Conservation (phyloP, 92 coral and sea anemone species). For the Chrysogorgia sp. region DNA sequence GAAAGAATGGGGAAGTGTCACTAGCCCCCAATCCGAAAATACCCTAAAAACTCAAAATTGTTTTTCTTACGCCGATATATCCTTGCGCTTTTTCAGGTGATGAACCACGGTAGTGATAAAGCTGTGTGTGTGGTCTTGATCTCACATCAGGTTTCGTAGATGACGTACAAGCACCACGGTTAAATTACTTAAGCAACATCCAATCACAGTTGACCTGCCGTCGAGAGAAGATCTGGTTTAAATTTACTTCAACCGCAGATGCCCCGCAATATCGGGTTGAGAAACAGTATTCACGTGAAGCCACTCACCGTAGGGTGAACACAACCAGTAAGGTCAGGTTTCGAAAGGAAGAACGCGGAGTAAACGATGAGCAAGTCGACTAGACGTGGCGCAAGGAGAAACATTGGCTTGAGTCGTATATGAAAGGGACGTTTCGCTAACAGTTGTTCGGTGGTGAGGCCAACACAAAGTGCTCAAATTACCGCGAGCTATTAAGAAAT, state of each 20-base stretch:
- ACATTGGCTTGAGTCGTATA: slow-evolving; percentile 8
- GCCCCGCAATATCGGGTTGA: slow-evolving; percentile 22
- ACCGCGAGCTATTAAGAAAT: slow-evolving; percentile 30
- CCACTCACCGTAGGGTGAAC: slow-evolving; percentile 20
- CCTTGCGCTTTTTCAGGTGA: slow-evolving; percentile 44
- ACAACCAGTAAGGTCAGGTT: slow-evolving; percentile 25
- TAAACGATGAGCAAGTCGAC: slow-evolving; percentile 25
- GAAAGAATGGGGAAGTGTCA: not conserved
- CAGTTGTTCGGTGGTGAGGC: slow-evolving; percentile 32
- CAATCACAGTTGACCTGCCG: slow-evolving; percentile 18
- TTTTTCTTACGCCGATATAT: slow-evolving; percentile 44
- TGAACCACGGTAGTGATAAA: slow-evolving; percentile 29
- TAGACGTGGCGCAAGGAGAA: not conserved
- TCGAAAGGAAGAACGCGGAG: slow-evolving; percentile 2
- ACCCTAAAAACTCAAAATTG: slow-evolving; percentile 35
- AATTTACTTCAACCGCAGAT: slow-evolving; percentile 39
- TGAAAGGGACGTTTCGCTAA: slow-evolving; percentile 23
- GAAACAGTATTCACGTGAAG: slow-evolving; percentile 21
- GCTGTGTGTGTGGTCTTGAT: slow-evolving; percentile 39
- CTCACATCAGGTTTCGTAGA: slow-evolving; percentile 26
- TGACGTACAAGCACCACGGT: slow-evolving; percentile 40
- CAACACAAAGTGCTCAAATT: slow-evolving; percentile 37
- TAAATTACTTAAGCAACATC: slow-evolving; percentile 30
- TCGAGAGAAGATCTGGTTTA: slow-evolving; percentile 39
- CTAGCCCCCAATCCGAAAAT: not conserved